Percentiles rank a stretch among this genome's conserved stretches.
phyloP scores from a whole-genome alignment of 2,797 vertebrate species.

The Parotocinclus haroldoi region DNA sequence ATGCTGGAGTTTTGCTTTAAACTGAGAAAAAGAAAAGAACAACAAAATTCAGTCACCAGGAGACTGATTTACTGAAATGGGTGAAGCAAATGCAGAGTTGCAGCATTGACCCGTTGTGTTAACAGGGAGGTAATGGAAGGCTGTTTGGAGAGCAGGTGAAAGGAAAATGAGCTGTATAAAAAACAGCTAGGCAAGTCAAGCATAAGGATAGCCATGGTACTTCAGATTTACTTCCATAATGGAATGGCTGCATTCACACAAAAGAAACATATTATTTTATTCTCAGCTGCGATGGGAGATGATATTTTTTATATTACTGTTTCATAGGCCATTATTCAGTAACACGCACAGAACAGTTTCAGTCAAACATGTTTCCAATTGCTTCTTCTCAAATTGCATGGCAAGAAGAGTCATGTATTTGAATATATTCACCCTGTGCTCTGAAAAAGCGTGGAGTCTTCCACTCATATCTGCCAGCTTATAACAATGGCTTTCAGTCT shows the following conservation, averaged over 20 bases:
- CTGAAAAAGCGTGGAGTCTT: conserved; percentile 19
- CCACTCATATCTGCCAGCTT: conserved; percentile 21
- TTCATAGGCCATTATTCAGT: conserved; percentile 24
- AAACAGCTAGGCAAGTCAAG: conserved; percentile 12
- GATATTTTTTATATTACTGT: conserved; percentile 22
- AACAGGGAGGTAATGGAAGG: neutral
- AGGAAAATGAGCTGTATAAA: conserved; percentile 23
- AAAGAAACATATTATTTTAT: conserved; percentile 15
- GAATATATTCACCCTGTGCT: conserved; percentile 20
- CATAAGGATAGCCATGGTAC: conserved; percentile 8
- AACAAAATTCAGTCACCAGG: conserved; percentile 4
- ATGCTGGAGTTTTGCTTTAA: too few relatives aligned
- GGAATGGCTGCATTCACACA: conserved; percentile 8
- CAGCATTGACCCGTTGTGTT: neutral
- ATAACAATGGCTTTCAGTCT: conserved; percentile 17
- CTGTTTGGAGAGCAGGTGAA: neutral
- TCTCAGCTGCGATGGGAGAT: neutral
- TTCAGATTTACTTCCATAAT: conserved; percentile 14
- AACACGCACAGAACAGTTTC: neutral
- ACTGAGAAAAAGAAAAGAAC: conserved; percentile 1
- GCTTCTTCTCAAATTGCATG: conserved; percentile 10
- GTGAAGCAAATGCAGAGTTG: conserved; percentile 5
- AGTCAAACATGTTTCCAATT: conserved; percentile 2
- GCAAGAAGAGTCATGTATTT: conserved; percentile 14
- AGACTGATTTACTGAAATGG: conserved; percentile 12